Conservation (phyloP, 2,113 vertebrate species). For the Clinocottus analis region DNA sequence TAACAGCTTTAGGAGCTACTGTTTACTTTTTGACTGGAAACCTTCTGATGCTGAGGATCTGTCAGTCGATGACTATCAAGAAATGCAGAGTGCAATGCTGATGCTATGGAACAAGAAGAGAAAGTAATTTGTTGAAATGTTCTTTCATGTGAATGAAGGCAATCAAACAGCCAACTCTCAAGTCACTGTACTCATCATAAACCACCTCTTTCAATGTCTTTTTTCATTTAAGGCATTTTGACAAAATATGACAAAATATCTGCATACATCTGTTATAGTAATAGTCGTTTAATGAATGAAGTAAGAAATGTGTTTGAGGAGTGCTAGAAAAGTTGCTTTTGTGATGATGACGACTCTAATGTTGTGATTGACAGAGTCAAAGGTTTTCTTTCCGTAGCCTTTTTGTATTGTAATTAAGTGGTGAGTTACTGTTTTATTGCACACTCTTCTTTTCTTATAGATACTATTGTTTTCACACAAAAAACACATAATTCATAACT, state of each 20-base stretch:
- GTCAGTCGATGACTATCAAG: neutral
- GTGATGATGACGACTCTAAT: neutral
- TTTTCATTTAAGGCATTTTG: neutral
- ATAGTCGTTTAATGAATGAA: too few relatives aligned
- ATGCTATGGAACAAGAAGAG: neutral
- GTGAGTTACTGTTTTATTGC: neutral
- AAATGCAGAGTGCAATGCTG: neutral
- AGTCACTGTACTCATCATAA: neutral
- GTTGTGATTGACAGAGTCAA: neutral
- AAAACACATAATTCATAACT: neutral
- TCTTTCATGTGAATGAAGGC: neutral
- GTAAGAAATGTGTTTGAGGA: neutral
- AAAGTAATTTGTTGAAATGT: neutral
- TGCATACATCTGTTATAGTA: too few relatives aligned
- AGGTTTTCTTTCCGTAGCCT: neutral
- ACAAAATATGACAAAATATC: neutral
- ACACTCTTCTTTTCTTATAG: neutral
- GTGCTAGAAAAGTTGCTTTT: too few relatives aligned
- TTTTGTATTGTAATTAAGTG: neutral
- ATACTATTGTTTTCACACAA: neutral
- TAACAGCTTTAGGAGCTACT: neutral
- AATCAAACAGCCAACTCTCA: neutral
- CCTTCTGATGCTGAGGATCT: neutral
- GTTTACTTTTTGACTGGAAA: neutral
- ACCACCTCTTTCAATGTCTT: neutral